Evolutionary conservation across 2,888 invertebrate species (phyloP).

Genomic region (Ptychoptera contaminata): DNA sequence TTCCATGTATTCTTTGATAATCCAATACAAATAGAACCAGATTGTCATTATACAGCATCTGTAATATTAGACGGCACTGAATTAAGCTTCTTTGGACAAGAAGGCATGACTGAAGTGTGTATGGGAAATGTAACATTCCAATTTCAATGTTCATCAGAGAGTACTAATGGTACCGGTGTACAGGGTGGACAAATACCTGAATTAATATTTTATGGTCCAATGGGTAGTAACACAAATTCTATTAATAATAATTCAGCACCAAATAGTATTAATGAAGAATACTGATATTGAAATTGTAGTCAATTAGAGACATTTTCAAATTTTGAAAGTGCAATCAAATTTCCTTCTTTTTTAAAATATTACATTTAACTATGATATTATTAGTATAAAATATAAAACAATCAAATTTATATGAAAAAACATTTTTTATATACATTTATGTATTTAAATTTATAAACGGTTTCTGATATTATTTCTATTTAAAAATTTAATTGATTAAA

Average conservation of each 20-base stretch:
- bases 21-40: conserved; percentile 77
- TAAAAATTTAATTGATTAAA: no score
- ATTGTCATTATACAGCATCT: conserved; percentile 90
- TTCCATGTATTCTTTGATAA: conserved; percentile 76
- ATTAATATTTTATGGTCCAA: conserved; percentile 85
- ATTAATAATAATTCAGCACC: conserved; percentile 3
- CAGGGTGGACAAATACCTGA: conserved; percentile 97
- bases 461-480: no score
- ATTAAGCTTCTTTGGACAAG: conserved; percentile 92
- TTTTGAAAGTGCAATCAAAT: not conserved
- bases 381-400: conserved; percentile 2
- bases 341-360: not conserved
- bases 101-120: conserved; percentile 87
- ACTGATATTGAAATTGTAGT: no score
- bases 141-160: conserved; percentile 93
- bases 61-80: conserved; percentile 87
- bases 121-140: conserved; percentile 90
- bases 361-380: not conserved
- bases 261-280: no score
- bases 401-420: not conserved
- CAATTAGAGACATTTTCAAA: conserved; percentile 1
- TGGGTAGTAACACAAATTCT: conserved; percentile 34
- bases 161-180: conserved; percentile 93
- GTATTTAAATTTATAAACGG: no score
- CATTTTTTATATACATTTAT: no score